phyloP scores from a whole-genome alignment of 2,888 invertebrate genomes.

The Chrysodeixis includens region DNA sequence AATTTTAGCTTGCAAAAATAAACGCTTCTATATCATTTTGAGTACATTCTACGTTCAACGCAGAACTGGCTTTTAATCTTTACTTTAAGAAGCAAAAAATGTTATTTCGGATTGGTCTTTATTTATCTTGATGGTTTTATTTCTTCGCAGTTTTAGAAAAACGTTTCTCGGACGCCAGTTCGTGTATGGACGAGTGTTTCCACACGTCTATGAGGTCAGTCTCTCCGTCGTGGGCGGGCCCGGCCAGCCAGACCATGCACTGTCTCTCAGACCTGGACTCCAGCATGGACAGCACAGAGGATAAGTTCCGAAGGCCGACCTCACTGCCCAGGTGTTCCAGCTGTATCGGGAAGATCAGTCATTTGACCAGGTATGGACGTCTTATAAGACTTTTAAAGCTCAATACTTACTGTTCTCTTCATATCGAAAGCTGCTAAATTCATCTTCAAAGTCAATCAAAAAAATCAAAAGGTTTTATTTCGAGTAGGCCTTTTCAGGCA shows the following conservation, averaged over 20 bases:
- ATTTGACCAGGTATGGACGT: slow-evolving; percentile 88
- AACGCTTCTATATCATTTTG: background rate
- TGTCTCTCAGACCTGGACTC: slow-evolving; percentile 83
- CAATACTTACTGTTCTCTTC: too few species aligned
- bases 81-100: background rate
- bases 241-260: slow-evolving; percentile 85
- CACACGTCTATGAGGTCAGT: slow-evolving; percentile 79
- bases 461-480: background rate
- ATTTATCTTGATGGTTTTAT: background rate
- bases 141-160: slow-evolving; percentile 79
- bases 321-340: slow-evolving; percentile 92
- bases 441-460: background rate
- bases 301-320: slow-evolving; percentile 81
- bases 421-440: too few species aligned
- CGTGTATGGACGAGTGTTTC: slow-evolving; percentile 84
- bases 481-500: too few species aligned
- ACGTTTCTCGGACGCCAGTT: slow-evolving; percentile 84
- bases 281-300: slow-evolving; percentile 81
- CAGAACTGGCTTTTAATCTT: background rate
- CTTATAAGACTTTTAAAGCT: too few species aligned
- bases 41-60: background rate
- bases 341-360: slow-evolving; percentile 93
- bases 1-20: background rate
- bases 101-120: background rate
- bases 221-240: slow-evolving; percentile 83